A percentile compares a stretch with the other conserved stretches of the same genome.
Conservation (phyloP, 2,888 invertebrate species). For the Meteorus colon region DNA sequence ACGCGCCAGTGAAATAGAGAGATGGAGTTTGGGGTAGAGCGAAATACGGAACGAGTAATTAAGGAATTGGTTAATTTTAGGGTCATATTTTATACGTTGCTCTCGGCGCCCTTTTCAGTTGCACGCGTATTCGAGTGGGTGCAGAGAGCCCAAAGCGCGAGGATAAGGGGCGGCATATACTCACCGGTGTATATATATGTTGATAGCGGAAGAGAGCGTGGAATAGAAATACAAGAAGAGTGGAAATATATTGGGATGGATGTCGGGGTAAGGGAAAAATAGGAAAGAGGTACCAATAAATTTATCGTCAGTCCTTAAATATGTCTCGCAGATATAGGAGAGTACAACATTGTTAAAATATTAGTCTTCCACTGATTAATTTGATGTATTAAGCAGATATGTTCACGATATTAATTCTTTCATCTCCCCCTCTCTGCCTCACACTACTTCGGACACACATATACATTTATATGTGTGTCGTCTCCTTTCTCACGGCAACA, state of each 20-base stretch:
- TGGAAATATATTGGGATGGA: not conserved
- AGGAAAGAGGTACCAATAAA: not conserved
- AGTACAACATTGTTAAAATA: no score
- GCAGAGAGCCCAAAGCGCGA: conserved; percentile 15
- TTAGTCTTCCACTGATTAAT: not conserved
- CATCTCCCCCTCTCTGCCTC: conserved; percentile 33
- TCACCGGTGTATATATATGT: not conserved
- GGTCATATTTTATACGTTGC: conserved; percentile 62
- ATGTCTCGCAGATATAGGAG: not conserved
- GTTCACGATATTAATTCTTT: not conserved
- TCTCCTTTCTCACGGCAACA: conserved; percentile 43
- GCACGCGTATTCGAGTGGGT: conserved; percentile 26
- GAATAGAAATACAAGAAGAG: not conserved
- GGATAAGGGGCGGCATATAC: conserved; percentile 16
- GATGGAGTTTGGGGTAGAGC: conserved; percentile 32
- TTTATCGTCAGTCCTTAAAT: not conserved
- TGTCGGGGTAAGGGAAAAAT: not conserved
- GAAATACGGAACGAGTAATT: conserved; percentile 67
- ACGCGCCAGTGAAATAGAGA: conserved; percentile 27
- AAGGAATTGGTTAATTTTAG: conserved; percentile 71
- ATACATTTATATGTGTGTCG: conserved; percentile 40
- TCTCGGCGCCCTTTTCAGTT: conserved; percentile 35
- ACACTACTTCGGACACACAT: conserved; percentile 24
- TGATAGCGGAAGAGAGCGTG: not conserved
- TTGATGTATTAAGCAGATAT: not conserved